phyloP scores from a whole-genome alignment of 2,797 vertebrate species.

The Zalophus californianus region DNA sequence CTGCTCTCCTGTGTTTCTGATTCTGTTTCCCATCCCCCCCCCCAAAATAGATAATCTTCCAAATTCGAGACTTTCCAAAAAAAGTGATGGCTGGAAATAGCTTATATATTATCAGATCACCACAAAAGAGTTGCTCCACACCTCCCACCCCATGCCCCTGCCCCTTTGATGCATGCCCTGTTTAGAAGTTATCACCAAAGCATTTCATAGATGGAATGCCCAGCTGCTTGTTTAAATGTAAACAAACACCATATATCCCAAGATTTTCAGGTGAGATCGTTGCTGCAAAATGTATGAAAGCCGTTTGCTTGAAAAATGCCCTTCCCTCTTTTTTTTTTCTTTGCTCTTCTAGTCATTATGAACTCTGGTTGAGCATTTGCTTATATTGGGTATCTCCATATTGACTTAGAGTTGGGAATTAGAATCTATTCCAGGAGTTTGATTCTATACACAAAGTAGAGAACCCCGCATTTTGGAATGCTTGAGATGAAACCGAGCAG shows the following conservation, averaged over 20 bases:
- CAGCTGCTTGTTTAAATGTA: conserved; percentile 64
- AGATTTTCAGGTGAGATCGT: background rate
- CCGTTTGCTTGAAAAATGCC: conserved; percentile 11
- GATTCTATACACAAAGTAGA: background rate
- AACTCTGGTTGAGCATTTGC: background rate
- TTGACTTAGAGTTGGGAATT: background rate
- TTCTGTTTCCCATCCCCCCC: conserved; percentile 59
- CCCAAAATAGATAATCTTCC: conserved; percentile 59
- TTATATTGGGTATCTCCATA: background rate
- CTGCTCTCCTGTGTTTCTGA: conserved; percentile 38
- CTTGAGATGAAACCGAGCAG: background rate
- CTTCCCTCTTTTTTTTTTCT: background rate
- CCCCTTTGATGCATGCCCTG: background rate
- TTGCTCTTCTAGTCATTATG: background rate
- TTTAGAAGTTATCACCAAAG: conserved; percentile 48
- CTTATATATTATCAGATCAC: conserved; percentile 49
- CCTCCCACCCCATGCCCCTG: too few relatives aligned
- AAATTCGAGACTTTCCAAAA: conserved; percentile 70
- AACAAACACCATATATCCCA: conserved; percentile 2
- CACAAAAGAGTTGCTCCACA: conserved; percentile 55
- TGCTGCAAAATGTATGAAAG: conserved; percentile 19
- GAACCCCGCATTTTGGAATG: background rate
- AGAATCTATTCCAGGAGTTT: background rate
- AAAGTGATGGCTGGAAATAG: conserved; percentile 16
- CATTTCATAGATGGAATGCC: conserved; percentile 57